phyloP scores from a whole-genome alignment of 2,888 invertebrate genomes.

The Lagria hirta region DNA sequence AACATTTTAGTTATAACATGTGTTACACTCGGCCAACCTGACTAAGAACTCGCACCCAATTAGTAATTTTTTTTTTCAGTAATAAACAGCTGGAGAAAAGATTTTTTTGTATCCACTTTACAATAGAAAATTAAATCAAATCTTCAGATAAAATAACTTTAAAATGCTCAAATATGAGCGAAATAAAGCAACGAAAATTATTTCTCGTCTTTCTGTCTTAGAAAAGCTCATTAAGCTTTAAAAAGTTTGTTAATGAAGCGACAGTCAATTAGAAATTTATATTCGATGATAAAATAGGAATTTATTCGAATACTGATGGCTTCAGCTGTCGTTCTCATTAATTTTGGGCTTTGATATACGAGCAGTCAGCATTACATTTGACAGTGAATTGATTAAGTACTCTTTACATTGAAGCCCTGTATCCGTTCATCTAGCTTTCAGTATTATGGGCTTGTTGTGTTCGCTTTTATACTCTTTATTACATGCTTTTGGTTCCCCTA shows the following conservation, averaged over 20 bases:
- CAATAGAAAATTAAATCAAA: too few relatives aligned
- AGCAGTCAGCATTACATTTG: conserved; percentile 45
- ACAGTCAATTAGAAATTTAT: conserved; percentile 35
- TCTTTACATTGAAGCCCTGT: conserved; percentile 27
- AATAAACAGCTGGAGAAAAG: too few relatives aligned
- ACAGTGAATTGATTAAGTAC: conserved; percentile 48
- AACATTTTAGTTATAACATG: too few relatives aligned
- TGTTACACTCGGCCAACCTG: too few relatives aligned
- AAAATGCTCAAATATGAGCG: too few relatives aligned
- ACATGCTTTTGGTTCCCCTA: too few relatives aligned
- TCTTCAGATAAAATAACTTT: too few relatives aligned
- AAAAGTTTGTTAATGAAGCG: conserved; percentile 21
- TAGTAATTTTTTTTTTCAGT: too few relatives aligned
- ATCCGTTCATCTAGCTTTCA: conserved; percentile 19
- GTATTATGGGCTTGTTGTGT: conserved; percentile 20
- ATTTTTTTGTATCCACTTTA: too few relatives aligned
- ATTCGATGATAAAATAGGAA: conserved; percentile 44
- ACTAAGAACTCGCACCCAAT: too few relatives aligned
- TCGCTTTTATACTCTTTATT: conserved; percentile 14
- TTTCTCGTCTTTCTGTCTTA: too few relatives aligned
- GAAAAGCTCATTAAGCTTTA: conserved; percentile 12
- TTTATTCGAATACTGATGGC: conserved; percentile 38
- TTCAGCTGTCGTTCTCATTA: conserved; percentile 45
- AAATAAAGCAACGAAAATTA: too few relatives aligned
- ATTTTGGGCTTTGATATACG: conserved; percentile 46